Conservation (phyloP, 2,113 vertebrate species). For the Cyanoramphus novaezelandiae region DNA sequence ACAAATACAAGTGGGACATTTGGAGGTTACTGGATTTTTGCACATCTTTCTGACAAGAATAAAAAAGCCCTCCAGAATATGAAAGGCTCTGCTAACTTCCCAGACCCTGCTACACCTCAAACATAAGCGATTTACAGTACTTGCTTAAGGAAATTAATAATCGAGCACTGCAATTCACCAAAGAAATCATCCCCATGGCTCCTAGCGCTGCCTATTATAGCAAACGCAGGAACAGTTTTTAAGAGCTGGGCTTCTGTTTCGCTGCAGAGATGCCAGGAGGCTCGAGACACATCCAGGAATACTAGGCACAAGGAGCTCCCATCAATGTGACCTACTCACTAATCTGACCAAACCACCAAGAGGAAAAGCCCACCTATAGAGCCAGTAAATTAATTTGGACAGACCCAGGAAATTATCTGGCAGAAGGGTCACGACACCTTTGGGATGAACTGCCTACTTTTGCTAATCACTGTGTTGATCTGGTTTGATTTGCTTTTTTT, state of each 20-base stretch:
- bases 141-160: not conserved
- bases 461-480: not conserved
- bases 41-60: slow-evolving; percentile 1
- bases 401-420: not conserved
- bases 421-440: not conserved
- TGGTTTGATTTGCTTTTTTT: not conserved
- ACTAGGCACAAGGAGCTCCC: not conserved
- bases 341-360: not conserved
- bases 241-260: not conserved
- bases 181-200: not conserved
- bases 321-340: not conserved
- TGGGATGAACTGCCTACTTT: not conserved
- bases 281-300: rapidly evolving
- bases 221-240: not conserved
- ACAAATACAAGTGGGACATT: slow-evolving; percentile 61
- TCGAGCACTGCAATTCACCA: not conserved
- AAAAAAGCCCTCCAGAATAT: not conserved
- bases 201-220: not conserved
- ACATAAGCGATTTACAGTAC: not conserved
- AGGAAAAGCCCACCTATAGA: not conserved
- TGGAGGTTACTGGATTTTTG: slow-evolving; percentile 51
- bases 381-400: not conserved
- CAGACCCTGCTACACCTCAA: not conserved
- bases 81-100: not conserved
- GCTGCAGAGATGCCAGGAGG: not conserved